These are phyloP conservation scores for Neosalanx taihuensis DNA, from an alignment of 2,797 vertebrate species.

Conservation along the genomic window DNA sequence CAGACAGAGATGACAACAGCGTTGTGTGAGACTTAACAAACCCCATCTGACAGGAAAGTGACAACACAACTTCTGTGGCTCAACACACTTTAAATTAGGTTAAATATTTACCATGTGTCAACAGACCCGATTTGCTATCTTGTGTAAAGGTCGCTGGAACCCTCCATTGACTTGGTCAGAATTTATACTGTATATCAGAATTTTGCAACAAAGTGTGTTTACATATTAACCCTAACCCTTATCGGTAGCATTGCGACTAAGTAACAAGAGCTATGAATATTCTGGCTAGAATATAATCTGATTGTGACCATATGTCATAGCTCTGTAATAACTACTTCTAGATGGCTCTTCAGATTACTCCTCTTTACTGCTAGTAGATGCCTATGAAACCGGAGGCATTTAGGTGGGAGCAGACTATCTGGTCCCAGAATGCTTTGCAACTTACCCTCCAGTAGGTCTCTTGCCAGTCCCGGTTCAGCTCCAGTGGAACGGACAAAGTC, in stretches of 20 bases:
- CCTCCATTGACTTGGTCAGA: conserved; percentile 37
- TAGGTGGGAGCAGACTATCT: neutral
- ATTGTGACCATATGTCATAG: conserved; percentile 14
- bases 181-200: conserved; percentile 31
- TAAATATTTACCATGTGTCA: conserved; percentile 52
- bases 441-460: conserved; percentile 93
- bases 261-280: conserved; percentile 60
- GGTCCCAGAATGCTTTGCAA: neutral
- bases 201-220: conserved; percentile 44
- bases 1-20: conserved; percentile 3
- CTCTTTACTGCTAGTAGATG: neutral
- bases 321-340: conserved; percentile 30
- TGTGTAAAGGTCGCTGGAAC: conserved; percentile 39
- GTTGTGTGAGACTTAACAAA: conserved; percentile 11
- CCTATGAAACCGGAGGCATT: neutral
- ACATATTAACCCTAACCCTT: conserved; percentile 42
- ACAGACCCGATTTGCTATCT: conserved; percentile 19
- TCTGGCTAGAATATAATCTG: conserved; percentile 42
- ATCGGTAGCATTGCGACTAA: conserved; percentile 65
- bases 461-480: conserved; percentile 93
- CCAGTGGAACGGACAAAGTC: conserved; percentile 98
- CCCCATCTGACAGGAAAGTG: conserved; percentile 5
- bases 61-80: conserved; percentile 7
- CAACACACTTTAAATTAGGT: conserved; percentile 27
- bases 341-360: conserved; percentile 23